These are phyloP conservation scores for Bombus pyrosoma DNA, from an alignment of 1,140 invertebrate species.

Conservation along the genomic window DNA sequence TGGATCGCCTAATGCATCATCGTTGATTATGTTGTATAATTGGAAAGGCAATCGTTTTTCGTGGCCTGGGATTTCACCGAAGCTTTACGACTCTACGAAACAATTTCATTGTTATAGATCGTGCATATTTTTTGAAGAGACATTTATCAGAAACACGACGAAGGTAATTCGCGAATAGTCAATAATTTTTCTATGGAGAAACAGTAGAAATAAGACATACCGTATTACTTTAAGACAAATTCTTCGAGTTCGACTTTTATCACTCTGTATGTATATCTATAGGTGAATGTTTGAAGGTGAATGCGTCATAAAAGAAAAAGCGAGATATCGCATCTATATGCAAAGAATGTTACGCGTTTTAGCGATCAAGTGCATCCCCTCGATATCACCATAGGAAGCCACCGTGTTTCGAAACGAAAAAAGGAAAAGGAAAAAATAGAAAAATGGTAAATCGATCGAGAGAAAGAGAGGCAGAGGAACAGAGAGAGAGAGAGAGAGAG, in stretches of 20 bases:
- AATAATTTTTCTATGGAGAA: background rate
- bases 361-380: constrained; percentile 1
- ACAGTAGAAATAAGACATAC: background rate
- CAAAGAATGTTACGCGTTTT: constrained; percentile 1
- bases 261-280: no score
- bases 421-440: background rate
- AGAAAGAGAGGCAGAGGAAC: no score
- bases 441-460: background rate
- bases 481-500: no score
- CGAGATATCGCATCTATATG: background rate
- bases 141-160: background rate
- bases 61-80: background rate
- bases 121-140: background rate
- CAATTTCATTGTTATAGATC: background rate
- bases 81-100: background rate
- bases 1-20: constrained; percentile 13
- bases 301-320: background rate
- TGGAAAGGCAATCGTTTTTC: background rate
- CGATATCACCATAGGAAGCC: background rate
- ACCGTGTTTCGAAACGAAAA: background rate
- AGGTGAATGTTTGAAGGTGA: background rate
- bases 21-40: constrained; percentile 14
- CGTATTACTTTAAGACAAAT: background rate
- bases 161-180: background rate
- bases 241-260: background rate